Evolutionary conservation across 2,888 invertebrate species (phyloP).

Genomic region (Salticus scenicus): DNA sequence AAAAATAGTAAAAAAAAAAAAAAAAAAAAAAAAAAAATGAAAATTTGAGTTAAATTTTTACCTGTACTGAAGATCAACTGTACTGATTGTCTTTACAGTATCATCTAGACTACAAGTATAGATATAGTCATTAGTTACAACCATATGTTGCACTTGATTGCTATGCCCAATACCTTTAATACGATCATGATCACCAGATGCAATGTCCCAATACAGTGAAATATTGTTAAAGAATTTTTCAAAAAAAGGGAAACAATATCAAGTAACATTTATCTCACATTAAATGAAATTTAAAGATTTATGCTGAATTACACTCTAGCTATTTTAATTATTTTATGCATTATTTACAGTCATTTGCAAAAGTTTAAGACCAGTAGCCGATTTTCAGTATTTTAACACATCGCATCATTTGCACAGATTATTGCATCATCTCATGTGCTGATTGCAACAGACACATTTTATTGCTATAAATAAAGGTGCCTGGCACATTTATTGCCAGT

Average conservation of each 20-base stretch:
- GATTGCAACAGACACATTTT: no score
- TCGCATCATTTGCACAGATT: no score
- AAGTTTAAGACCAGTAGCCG: no score
- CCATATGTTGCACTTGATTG: conserved; percentile 95
- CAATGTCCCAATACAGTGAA: conserved; percentile 75
- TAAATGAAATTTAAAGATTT: no score
- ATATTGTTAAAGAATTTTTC: conserved; percentile 26
- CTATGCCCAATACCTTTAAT: conserved; percentile 91
- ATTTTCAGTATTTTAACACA: no score
- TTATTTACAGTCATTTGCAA: no score
- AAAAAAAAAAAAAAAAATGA: background rate
- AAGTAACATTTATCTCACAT: no score
- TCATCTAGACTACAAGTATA: conserved; percentile 97
- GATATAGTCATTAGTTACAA: conserved; percentile 81
- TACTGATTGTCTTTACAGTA: conserved; percentile 81
- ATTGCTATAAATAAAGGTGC: no score
- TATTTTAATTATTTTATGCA: no score
- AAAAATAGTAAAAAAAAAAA: background rate
- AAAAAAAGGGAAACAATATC: background rate
- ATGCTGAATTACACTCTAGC: no score
- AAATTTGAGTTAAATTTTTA: conserved; percentile 71
- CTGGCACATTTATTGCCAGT: no score
- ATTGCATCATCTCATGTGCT: no score
- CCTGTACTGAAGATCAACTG: conserved; percentile 80
- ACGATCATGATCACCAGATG: conserved; percentile 86